These are phyloP conservation scores for Clarias magur DNA, from an alignment of 2,113 vertebrate species.

Conservation along the genomic window DNA sequence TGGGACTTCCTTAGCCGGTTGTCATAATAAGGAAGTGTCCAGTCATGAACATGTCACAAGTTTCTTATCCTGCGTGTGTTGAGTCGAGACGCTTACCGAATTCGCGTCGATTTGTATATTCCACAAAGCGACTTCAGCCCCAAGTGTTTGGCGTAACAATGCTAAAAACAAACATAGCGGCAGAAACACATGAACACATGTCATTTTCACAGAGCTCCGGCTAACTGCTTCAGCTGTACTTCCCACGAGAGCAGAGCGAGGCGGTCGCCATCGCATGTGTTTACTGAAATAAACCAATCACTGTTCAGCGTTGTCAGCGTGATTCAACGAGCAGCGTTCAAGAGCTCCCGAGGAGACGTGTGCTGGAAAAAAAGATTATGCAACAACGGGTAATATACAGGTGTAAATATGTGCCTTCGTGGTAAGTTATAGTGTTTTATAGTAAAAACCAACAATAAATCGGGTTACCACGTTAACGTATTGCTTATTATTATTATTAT, in stretches of 20 bases:
- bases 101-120: conserved; percentile 58
- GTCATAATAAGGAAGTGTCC: conserved; percentile 48
- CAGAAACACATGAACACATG: conserved; percentile 39
- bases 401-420: not conserved
- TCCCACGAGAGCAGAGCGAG: not conserved
- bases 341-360: not conserved
- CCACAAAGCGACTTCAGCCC: conserved; percentile 72
- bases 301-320: not conserved
- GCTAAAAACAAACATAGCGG: conserved; percentile 45
- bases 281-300: conserved; percentile 12
- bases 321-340: not conserved
- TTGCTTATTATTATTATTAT: no score
- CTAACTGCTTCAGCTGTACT: not conserved
- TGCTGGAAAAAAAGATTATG: no score
- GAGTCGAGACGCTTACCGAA: conserved; percentile 60
- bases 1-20: not conserved
- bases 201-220: conserved; percentile 44
- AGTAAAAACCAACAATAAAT: not conserved
- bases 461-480: not conserved
- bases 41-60: not conserved
- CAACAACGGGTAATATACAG: not conserved
- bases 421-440: not conserved
- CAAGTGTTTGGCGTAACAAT: conserved; percentile 36
- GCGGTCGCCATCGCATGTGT: not conserved
- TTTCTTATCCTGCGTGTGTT: not conserved